These are phyloP conservation scores for Pedetes capensis DNA, from an alignment of 2,113 vertebrate species.

Conservation along the genomic window DNA sequence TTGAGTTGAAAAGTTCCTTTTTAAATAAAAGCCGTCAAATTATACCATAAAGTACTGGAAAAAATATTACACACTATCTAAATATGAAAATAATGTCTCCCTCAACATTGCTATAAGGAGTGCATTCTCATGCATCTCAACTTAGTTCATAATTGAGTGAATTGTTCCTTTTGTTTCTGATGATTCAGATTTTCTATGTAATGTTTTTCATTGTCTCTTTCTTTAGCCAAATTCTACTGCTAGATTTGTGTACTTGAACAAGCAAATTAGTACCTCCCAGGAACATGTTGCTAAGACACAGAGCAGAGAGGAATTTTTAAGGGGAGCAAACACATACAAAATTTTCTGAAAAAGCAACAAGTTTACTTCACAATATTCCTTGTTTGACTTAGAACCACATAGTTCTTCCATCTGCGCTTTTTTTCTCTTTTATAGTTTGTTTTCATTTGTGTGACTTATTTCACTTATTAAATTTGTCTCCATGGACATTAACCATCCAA, in stretches of 20 bases:
- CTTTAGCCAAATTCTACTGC: constrained; percentile 55
- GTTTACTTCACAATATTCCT: constrained; percentile 6
- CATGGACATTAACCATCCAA: not conserved
- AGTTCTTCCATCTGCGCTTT: not conserved
- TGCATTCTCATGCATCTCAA: constrained; percentile 52
- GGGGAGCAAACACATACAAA: constrained; percentile 27
- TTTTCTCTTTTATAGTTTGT: not conserved
- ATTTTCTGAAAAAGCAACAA: constrained; percentile 15
- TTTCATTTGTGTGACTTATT: constrained; percentile 47
- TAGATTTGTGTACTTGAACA: constrained; percentile 12
- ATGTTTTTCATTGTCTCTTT: constrained; percentile 49
- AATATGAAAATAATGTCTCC: constrained; percentile 73
- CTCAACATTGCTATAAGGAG: constrained; percentile 61
- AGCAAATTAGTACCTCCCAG: constrained; percentile 9
- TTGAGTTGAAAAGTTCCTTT: constrained; percentile 72
- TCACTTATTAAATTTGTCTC: constrained; percentile 36
- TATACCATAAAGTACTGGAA: constrained; percentile 56
- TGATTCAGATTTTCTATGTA: constrained; percentile 62
- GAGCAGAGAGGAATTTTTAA: constrained; percentile 38
- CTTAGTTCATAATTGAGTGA: constrained; percentile 59
- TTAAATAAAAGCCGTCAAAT: constrained; percentile 72
- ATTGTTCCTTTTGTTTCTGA: constrained; percentile 66
- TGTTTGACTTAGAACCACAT: not conserved
- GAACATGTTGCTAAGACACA: constrained; percentile 37
- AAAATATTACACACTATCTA: constrained; percentile 59